phyloP scores from a whole-genome alignment of 30 jellyfish, hydroid and myxozoan species.

The Aurelia aurita region DNA sequence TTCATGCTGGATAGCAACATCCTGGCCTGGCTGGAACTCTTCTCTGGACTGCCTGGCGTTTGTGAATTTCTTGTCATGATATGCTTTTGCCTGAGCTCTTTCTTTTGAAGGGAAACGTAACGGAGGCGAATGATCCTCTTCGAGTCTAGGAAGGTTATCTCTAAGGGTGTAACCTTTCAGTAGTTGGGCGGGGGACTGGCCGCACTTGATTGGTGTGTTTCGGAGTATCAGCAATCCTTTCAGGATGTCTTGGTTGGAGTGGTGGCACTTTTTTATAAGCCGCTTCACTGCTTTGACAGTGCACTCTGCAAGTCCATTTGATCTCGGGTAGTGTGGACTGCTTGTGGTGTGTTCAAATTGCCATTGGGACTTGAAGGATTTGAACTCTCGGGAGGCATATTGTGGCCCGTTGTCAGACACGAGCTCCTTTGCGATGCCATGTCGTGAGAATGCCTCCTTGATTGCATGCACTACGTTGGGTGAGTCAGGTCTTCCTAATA shows the following conservation, averaged over 20 bases:
- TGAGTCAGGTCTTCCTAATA: constrained; percentile 26
- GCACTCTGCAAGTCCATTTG: constrained; percentile 48
- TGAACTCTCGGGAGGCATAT: constrained; percentile 20
- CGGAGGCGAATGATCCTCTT: constrained; percentile 18
- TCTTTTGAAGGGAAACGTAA: no score
- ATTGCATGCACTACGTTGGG: constrained; percentile 39
- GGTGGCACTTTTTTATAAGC: no score
- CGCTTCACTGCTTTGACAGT: constrained; percentile 39
- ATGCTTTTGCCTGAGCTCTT: no score
- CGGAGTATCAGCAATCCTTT: no score
- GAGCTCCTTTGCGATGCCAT: constrained; percentile 55
- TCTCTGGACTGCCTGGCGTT: constrained; percentile 27
- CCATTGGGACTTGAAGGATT: constrained; percentile 15
- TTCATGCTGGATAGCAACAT: constrained; percentile 49
- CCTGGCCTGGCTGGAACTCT: constrained; percentile 56
- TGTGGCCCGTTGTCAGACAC: constrained; percentile 64
- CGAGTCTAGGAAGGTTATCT: constrained; percentile 48
- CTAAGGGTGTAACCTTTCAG: constrained; percentile 46
- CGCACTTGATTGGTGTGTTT: no score
- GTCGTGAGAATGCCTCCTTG: constrained; percentile 46
- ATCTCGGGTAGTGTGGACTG: constrained; percentile 62
- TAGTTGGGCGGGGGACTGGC: constrained; percentile 63
- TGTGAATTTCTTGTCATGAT: no score
- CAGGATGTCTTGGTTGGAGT: no score
- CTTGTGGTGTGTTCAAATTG: constrained; percentile 48